Evolutionary conservation across 2,797 vertebrate genomes (phyloP).

Genomic region (Rallus crepitans): DNA sequence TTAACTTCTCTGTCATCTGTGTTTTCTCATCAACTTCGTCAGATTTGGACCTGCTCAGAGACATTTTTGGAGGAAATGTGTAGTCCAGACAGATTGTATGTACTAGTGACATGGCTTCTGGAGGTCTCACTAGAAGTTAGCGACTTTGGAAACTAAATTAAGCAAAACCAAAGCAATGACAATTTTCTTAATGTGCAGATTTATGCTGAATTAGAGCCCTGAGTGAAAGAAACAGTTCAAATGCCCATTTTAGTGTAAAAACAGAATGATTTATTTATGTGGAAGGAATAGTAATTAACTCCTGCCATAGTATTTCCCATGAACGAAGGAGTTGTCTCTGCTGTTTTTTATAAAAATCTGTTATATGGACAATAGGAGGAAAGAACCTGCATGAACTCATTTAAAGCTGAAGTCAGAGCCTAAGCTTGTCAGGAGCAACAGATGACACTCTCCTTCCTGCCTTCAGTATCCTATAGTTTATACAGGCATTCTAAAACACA

Average conservation of each 20-base stretch:
- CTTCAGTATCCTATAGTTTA: not conserved
- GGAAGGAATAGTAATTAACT: not conserved
- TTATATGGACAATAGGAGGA: not conserved
- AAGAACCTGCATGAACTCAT: not conserved
- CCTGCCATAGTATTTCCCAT: not conserved
- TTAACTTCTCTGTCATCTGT: not conserved
- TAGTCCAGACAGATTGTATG: not conserved
- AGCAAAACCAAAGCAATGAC: not conserved
- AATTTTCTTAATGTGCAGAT: not conserved
- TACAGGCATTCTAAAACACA: not conserved
- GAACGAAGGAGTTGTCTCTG: not conserved
- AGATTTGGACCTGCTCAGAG: not conserved
- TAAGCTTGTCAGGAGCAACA: not conserved
- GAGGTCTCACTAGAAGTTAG: not conserved
- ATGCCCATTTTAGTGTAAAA: not conserved
- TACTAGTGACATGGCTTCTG: not conserved
- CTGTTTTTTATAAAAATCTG: not conserved
- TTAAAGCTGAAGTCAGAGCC: not conserved
- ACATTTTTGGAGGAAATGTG: not conserved
- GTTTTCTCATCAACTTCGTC: not conserved
- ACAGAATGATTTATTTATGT: not conserved
- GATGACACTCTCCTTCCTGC: not conserved
- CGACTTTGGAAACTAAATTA: not conserved
- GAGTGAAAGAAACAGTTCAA: not conserved
- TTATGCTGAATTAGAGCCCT: not conserved